These are phyloP conservation scores for Ranitomeya imitator DNA, from an alignment of 2,113 vertebrate genomes.

Conservation along the genomic window DNA sequence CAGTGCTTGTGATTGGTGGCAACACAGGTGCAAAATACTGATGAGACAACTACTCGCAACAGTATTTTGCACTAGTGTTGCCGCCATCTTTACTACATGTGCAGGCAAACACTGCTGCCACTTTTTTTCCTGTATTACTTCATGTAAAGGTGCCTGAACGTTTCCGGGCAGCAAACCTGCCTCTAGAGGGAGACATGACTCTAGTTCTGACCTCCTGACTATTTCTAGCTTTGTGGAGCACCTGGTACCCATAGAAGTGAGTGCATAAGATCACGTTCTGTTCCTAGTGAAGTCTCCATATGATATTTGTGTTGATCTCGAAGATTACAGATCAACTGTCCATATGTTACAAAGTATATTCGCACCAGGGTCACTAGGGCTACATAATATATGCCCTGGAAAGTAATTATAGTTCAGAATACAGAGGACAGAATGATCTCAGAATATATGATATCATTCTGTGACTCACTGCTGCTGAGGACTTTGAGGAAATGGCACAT, in stretches of 20 bases:
- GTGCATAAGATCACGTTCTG: background rate
- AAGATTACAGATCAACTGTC: too few relatives aligned
- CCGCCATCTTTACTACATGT: too few relatives aligned
- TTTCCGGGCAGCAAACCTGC: background rate
- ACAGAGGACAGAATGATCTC: background rate
- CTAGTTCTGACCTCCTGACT: background rate
- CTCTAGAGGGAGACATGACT: background rate
- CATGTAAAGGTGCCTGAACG: background rate
- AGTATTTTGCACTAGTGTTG: too few relatives aligned
- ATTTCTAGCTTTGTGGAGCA: background rate
- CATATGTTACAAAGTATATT: background rate
- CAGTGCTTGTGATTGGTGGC: too few relatives aligned
- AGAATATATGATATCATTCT: background rate
- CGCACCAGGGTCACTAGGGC: background rate
- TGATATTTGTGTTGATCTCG: too few relatives aligned
- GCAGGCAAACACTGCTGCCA: too few relatives aligned
- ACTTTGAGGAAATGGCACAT: conserved; percentile 24
- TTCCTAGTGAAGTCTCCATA: too few relatives aligned
- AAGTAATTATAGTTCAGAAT: background rate
- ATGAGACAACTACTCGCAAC: too few relatives aligned
- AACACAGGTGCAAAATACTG: too few relatives aligned
- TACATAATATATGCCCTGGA: background rate
- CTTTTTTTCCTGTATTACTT: too few relatives aligned
- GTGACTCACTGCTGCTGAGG: background rate
- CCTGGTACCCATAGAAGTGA: background rate